These are phyloP conservation scores for Cheilosia grossa DNA, from an alignment of 2,888 invertebrate species.

Conservation along the genomic window DNA sequence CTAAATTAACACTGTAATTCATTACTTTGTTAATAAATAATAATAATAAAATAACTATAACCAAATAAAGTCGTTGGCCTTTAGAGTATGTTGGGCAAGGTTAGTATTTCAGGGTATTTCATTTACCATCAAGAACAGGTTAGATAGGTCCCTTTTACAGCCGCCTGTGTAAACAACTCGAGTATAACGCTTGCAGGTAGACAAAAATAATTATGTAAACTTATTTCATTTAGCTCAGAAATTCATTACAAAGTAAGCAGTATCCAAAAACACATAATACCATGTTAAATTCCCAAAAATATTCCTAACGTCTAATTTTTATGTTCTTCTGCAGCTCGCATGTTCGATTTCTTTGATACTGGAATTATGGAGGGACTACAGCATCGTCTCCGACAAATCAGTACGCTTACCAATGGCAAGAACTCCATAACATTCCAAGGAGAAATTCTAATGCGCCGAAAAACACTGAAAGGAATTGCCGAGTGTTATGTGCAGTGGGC, in stretches of 20 bases:
- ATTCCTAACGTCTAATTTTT: constrained; percentile 29
- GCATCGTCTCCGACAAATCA: constrained; percentile 89
- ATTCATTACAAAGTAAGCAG: constrained; percentile 47
- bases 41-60: too few species aligned
- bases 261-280: background rate
- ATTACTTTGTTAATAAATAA: too few species aligned
- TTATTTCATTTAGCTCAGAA: constrained; percentile 65
- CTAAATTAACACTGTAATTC: too few species aligned
- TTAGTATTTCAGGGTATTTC: too few species aligned
- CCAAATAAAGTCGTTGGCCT: too few species aligned
- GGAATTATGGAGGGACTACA: constrained; percentile 96
- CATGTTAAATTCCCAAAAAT: constrained; percentile 25
- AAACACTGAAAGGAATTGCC: constrained; percentile 86
- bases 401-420: constrained; percentile 86
- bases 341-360: constrained; percentile 96
- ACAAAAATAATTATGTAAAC: constrained; percentile 55
- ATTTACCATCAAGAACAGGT: background rate
- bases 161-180: background rate
- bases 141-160: background rate
- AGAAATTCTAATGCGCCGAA: constrained; percentile 87
- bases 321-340: constrained; percentile 88
- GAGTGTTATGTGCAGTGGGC: constrained; percentile 92
- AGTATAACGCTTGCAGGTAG: constrained; percentile 28
- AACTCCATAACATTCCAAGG: constrained; percentile 89
- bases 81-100: too few species aligned